Evolutionary conservation across 2,797 vertebrate genomes (phyloP).

Genomic region (Fistularia commersonii): DNA sequence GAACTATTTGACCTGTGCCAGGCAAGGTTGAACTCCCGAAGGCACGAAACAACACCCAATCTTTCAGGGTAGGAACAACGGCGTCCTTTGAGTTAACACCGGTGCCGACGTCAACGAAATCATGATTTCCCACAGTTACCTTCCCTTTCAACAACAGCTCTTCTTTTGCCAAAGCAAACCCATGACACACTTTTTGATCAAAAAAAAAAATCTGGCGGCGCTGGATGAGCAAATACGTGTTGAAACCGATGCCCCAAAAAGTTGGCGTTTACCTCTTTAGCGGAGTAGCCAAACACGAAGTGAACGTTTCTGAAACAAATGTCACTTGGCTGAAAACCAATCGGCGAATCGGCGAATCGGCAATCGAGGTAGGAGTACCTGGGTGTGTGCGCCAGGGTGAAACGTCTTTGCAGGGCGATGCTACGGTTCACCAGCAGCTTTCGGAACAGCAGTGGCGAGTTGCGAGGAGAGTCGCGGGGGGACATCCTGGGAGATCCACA

Average conservation of each 20-base stretch:
- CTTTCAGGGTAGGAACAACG: slow-evolving; percentile 62
- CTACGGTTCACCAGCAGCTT: slow-evolving; percentile 82
- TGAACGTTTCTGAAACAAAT: slow-evolving; percentile 7
- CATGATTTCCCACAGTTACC: slow-evolving; percentile 57
- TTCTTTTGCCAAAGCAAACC: slow-evolving; percentile 48
- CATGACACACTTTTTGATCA: slow-evolving; percentile 47
- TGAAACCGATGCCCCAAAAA: slow-evolving; percentile 7
- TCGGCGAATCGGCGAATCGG: neutral
- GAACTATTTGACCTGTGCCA: slow-evolving; percentile 24
- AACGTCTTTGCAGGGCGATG: slow-evolving; percentile 73
- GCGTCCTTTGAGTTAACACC: slow-evolving; percentile 53
- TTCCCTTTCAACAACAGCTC: slow-evolving; percentile 47
- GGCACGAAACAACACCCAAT: slow-evolving; percentile 52
- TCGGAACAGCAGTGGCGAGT: slow-evolving; percentile 79
- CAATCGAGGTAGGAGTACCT: slow-evolving; percentile 50
- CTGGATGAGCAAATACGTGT: too few relatives aligned
- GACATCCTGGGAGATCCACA: slow-evolving; percentile 70
- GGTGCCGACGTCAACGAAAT: slow-evolving; percentile 45
- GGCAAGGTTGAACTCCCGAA: slow-evolving; percentile 47
- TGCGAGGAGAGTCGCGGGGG: slow-evolving; percentile 68
- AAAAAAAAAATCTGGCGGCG: slow-evolving; percentile 1
- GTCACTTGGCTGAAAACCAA: neutral
- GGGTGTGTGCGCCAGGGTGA: slow-evolving; percentile 70
- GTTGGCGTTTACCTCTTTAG: too few relatives aligned
- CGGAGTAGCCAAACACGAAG: neutral